These are phyloP conservation scores for Micronycteris hirsuta DNA, from an alignment of 2,113 vertebrate genomes.

Conservation along the genomic window DNA sequence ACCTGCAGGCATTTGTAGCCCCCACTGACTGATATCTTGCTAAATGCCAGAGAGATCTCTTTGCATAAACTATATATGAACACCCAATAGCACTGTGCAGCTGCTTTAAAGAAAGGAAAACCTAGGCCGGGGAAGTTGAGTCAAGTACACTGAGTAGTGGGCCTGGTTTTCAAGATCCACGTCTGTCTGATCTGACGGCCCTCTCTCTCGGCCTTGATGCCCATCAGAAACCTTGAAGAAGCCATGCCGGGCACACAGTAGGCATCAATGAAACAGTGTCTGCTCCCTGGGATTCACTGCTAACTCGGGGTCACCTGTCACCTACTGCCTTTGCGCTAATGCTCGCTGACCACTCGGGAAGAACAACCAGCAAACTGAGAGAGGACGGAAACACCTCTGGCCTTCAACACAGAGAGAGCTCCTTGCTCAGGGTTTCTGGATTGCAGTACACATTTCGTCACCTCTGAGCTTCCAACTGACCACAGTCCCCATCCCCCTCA, in stretches of 20 bases:
- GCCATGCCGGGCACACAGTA: neutral
- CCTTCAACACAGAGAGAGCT: slow-evolving; percentile 62
- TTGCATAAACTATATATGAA: neutral
- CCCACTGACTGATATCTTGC: neutral
- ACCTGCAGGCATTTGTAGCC: neutral
- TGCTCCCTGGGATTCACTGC: neutral
- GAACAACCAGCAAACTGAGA: slow-evolving; percentile 61
- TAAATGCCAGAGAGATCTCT: neutral
- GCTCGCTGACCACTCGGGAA: slow-evolving; percentile 65
- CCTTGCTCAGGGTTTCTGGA: slow-evolving; percentile 51
- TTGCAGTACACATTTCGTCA: neutral
- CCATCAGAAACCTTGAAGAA: neutral
- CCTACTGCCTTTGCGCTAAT: slow-evolving; percentile 67
- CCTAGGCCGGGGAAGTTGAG: neutral
- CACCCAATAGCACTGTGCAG: neutral
- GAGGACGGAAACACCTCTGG: slow-evolving; percentile 39
- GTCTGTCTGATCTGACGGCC: neutral
- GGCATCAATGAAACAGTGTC: neutral
- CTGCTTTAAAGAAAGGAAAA: neutral
- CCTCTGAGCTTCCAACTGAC: neutral
- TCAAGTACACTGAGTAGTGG: fast-evolving
- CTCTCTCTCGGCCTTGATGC: neutral
- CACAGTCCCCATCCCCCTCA: neutral
- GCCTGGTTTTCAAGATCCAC: neutral
- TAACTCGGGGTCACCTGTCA: neutral